These are phyloP conservation scores for Amblyteles armatorius DNA, from an alignment of 2,888 invertebrate genomes.

Conservation along the genomic window DNA sequence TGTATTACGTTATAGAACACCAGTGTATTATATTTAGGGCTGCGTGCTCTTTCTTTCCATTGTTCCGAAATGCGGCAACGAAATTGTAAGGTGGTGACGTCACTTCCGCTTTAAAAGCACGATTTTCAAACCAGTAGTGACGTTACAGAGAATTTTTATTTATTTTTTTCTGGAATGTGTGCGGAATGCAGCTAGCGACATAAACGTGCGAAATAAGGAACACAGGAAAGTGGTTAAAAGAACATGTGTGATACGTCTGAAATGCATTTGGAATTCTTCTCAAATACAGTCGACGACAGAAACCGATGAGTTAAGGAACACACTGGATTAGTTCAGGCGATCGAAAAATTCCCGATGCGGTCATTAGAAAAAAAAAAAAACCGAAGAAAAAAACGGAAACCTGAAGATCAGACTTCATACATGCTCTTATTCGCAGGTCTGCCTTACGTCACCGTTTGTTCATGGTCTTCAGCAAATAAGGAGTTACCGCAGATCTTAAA, in stretches of 20 bases:
- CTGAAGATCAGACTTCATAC: too few species aligned
- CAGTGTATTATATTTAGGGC: constrained; percentile 1
- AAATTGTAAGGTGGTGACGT: not conserved
- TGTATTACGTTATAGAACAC: constrained; percentile 16
- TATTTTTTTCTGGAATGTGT: too few species aligned
- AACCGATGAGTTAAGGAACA: too few species aligned
- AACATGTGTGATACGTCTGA: too few species aligned
- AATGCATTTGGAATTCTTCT: too few species aligned
- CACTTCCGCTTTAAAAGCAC: not conserved
- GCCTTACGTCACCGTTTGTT: too few species aligned
- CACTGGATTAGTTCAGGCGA: not conserved
- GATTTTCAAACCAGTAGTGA: not conserved
- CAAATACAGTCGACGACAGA: too few species aligned
- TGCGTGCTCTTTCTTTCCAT: not conserved
- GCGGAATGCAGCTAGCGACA: too few species aligned
- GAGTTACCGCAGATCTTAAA: too few species aligned
- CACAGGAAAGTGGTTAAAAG: too few species aligned
- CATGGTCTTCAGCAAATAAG: too few species aligned
- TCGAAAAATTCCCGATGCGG: not conserved
- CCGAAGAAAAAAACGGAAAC: not conserved
- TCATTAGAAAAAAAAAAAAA: not conserved
- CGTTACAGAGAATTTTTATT: not conserved
- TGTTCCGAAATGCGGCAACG: not conserved
- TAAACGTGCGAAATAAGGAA: too few species aligned
- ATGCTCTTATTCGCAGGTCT: not conserved